phyloP scores from a whole-genome alignment of 2,888 invertebrate genomes.

The Latrodectus hesperus region DNA sequence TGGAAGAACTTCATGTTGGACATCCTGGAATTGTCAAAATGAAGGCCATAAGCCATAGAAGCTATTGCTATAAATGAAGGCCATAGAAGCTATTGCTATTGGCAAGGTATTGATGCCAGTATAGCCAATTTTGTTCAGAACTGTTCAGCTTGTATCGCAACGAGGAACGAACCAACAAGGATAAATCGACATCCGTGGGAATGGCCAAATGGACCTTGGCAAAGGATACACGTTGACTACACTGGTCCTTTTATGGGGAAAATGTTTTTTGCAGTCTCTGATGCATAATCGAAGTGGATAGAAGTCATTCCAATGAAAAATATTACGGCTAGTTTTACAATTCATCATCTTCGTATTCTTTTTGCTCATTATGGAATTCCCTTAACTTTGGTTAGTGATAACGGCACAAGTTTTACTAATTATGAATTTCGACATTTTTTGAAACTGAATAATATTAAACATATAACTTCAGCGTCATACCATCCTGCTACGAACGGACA shows the following conservation, averaged over 20 bases:
- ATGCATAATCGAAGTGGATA: too few species aligned
- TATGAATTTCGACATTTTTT: too few species aligned
- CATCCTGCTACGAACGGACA: constrained; percentile 71
- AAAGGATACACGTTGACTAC: constrained; percentile 53
- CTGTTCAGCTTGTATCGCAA: constrained; percentile 47
- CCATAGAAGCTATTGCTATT: constrained; percentile 47
- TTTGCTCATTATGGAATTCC: constrained; percentile 53
- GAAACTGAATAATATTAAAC: constrained; percentile 70
- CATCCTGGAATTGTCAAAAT: too few species aligned
- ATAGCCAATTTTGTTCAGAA: constrained; percentile 42
- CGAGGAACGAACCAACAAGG: constrained; percentile 49
- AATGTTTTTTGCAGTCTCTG: constrained; percentile 26
- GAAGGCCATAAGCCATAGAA: too few species aligned
- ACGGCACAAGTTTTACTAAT: constrained; percentile 53
- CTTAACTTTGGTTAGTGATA: constrained; percentile 47
- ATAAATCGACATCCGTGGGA: constrained; percentile 50
- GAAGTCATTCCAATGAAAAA: too few species aligned
- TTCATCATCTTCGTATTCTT: constrained; percentile 33
- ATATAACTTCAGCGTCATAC: constrained; percentile 68
- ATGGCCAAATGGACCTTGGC: constrained; percentile 28
- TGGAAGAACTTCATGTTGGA: too few species aligned
- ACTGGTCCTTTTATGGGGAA: constrained; percentile 49
- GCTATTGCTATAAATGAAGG: too few species aligned
- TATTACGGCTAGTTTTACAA: constrained; percentile 35
- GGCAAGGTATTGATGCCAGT: constrained; percentile 49